Evolutionary conservation across 2,888 invertebrate genomes (phyloP), one percentile per base, ranked within the genome.

Genomic region (Odontocolon sp.): DNA sequence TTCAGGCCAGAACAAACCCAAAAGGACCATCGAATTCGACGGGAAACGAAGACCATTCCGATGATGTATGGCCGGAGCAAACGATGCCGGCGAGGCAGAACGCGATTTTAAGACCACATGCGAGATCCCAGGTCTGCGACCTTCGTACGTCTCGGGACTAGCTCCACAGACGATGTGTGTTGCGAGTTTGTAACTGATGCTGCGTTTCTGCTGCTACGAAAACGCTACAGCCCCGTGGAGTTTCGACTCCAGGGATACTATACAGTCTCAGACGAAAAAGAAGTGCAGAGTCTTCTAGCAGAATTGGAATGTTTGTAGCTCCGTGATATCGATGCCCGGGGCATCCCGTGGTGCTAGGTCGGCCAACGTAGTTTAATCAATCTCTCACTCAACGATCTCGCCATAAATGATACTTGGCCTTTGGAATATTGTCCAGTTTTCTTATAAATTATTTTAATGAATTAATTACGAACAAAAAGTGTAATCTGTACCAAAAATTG

Each of bases 81-180:
- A 42, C 28, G 54, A 54, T 50, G 70, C 6, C 70, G 61, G 18
- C 42, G 50, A 71, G 61, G 61, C 67, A 47, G 70, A 75, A 59
- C 42, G 59, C 75, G 66, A 75, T 75, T 69, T 63, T 71, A 50
- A 68, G 67, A 63, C 71, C 71, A 61, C 76, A 71, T 71, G 76
- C 71, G 76, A 77, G 56, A 74, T 63, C 54, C 61, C 71, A 56
- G 71, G 11, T 63, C 47, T 63, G 67, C 71, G 71, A 77, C 71
- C 71, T 71, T 77, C 76, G 67, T 77, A 67, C 76, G 61, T 68
- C 71, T 23, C 71, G 76, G 76, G 76, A 77, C 71, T 77, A 68
- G 76, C 71, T 67, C 67, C 63, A 71, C 21, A 42, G 66, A 56
- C 47, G 42, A 59, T 66, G 26, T 64, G 38, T 66, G 67, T 33